Conservation (phyloP, 2,113 vertebrate genomes). For the Mystacornis crossleyi region DNA sequence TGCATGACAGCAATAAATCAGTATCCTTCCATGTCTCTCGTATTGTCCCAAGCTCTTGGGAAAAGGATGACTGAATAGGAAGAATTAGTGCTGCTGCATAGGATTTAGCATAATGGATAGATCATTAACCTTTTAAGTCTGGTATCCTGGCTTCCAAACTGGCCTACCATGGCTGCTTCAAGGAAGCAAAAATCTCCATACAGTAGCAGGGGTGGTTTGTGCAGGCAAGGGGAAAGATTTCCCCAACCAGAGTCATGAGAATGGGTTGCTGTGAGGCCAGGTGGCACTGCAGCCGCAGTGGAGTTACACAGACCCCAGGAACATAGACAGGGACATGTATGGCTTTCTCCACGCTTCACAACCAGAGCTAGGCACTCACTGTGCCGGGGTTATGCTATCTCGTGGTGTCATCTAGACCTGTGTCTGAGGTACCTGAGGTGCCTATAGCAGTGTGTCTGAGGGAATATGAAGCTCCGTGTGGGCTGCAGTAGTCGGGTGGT, state of each 20-base stretch:
- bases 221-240: not conserved
- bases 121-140: conserved; percentile 29
- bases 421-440: accelerated
- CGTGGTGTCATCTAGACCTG: not conserved
- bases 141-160: not conserved
- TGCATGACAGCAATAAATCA: conserved; percentile 54
- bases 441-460: not conserved
- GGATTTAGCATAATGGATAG: conserved; percentile 42
- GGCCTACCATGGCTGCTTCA: not conserved
- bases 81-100: conserved; percentile 37
- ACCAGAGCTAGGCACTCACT: not conserved
- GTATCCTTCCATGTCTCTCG: not conserved
- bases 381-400: not conserved
- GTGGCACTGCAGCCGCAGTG: not conserved
- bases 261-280: accelerated
- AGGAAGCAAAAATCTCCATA: not conserved
- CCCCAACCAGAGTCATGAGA: not conserved
- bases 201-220: not conserved
- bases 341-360: not conserved
- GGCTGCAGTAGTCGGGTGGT: not conserved
- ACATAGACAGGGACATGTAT: accelerated
- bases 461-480: not conserved
- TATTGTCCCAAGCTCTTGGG: conserved; percentile 29
- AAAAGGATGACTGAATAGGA: conserved; percentile 40
- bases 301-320: not conserved